A percentile compares a stretch with the other conserved stretches of the same genome.
Conservation (phyloP, 2,113 vertebrate genomes). For the Epinephelus fuscoguttatus region DNA sequence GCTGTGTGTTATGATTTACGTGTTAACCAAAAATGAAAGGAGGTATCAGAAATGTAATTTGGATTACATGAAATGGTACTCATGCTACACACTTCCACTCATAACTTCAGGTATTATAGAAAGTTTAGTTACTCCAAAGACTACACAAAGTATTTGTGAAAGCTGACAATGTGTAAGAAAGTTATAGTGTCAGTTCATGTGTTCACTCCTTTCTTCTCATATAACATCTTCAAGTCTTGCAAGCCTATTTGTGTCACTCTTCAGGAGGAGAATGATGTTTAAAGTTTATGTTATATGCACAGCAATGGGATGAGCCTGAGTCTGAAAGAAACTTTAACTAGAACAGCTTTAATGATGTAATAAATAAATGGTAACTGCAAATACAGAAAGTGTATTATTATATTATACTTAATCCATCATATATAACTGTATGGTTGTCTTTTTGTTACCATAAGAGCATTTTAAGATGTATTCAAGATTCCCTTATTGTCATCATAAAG, state of each 20-base stretch:
- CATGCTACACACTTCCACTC: background rate
- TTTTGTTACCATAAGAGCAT: slow-evolving; percentile 45
- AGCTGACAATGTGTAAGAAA: slow-evolving; percentile 10
- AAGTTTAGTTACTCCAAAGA: background rate
- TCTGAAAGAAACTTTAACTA: background rate
- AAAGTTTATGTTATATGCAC: slow-evolving; percentile 9
- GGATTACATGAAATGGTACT: background rate
- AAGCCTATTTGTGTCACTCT: slow-evolving; percentile 15
- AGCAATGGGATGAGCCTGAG: background rate
- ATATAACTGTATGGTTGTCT: slow-evolving; percentile 39
- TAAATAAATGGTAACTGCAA: slow-evolving; percentile 27
- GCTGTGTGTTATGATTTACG: background rate
- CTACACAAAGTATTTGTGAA: slow-evolving; percentile 15
- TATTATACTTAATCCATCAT: slow-evolving; percentile 46
- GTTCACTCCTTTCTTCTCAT: background rate
- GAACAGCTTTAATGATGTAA: slow-evolving; percentile 12
- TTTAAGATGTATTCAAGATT: slow-evolving; percentile 36
- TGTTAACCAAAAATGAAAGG: background rate
- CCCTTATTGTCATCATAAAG: slow-evolving; percentile 38
- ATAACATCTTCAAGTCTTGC: background rate
- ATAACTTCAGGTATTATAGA: background rate
- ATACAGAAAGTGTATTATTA: slow-evolving; percentile 27
- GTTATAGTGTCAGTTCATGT: background rate
- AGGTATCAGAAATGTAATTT: background rate
- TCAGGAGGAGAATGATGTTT: slow-evolving; percentile 19